phyloP scores from a whole-genome alignment of 1,140 invertebrate species.

The Scaptomyza graminum region DNA sequence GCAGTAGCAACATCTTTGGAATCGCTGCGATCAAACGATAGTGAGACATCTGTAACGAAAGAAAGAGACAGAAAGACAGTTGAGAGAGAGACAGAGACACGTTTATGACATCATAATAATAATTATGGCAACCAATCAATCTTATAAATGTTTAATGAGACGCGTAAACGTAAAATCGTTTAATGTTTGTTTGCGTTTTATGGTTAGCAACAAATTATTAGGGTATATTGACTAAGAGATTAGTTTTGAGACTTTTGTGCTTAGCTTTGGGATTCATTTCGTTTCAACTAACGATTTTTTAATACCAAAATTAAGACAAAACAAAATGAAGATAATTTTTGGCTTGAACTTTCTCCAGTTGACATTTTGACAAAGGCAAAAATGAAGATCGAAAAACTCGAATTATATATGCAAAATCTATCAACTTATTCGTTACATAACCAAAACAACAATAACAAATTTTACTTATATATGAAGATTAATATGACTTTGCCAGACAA shows the following conservation, averaged over 20 bases:
- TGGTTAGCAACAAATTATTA: conserved; percentile 1
- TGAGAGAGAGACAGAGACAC: conserved; percentile 4
- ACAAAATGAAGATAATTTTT: no score
- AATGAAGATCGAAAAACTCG: no score
- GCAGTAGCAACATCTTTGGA: conserved; percentile 26
- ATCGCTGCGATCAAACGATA: conserved; percentile 17
- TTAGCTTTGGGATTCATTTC: not conserved
- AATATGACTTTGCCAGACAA: not conserved
- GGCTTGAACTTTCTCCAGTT: no score
- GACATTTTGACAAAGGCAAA: no score
- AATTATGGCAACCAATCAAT: conserved; percentile 56
- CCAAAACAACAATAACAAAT: no score
- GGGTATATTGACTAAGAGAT: not conserved
- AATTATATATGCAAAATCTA: no score
- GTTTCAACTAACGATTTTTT: no score
- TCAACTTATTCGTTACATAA: no score
- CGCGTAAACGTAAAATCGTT: conserved; percentile 57
- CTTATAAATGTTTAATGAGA: conserved; percentile 74
- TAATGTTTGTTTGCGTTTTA: conserved; percentile 23
- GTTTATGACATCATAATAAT: conserved; percentile 61
- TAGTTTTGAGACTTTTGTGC: not conserved
- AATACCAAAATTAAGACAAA: no score
- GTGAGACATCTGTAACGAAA: conserved; percentile 51
- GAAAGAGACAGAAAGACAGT: not conserved
- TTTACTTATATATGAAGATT: not conserved